phyloP scores from a whole-genome alignment of 2,797 vertebrate species.

The Hypotaenidia okinawae region DNA sequence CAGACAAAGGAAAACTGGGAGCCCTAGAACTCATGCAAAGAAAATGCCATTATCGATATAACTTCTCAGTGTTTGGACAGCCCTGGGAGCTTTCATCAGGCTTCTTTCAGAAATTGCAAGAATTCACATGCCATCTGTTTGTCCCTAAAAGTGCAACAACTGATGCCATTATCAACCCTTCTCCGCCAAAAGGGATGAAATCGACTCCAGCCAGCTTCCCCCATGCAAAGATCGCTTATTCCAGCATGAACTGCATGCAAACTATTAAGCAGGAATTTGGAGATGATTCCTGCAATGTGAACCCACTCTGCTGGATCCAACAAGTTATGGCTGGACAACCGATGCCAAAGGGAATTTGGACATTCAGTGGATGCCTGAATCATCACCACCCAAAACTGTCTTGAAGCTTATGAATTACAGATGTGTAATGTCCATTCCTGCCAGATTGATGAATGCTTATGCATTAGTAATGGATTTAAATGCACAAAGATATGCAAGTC shows the following conservation, averaged over 20 bases:
- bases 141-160: slow-evolving; percentile 69
- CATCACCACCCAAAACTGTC: slow-evolving; percentile 53
- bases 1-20: slow-evolving; percentile 54
- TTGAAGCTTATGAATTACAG: slow-evolving; percentile 57
- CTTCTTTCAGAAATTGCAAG: slow-evolving; percentile 64
- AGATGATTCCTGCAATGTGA: slow-evolving; percentile 58
- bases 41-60: slow-evolving; percentile 62
- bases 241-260: slow-evolving; percentile 62
- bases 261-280: slow-evolving; percentile 58
- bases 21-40: slow-evolving; percentile 56
- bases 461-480: slow-evolving; percentile 41
- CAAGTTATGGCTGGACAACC: slow-evolving; percentile 54
- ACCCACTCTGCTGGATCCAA: slow-evolving; percentile 51
- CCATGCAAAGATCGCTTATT: slow-evolving; percentile 67
- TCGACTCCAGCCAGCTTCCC: slow-evolving; percentile 58
- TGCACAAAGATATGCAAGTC: slow-evolving; percentile 28
- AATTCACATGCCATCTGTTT: slow-evolving; percentile 70
- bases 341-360: slow-evolving; percentile 66
- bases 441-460: slow-evolving; percentile 27
- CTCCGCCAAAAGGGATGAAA: slow-evolving; percentile 64
- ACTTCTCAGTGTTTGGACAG: slow-evolving; percentile 43
- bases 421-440: slow-evolving; percentile 48
- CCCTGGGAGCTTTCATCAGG: slow-evolving; percentile 61
- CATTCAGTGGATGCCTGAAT: slow-evolving; percentile 52
- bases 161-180: slow-evolving; percentile 60